Base-by-base conservation (phyloP, 2,888 invertebrate species). In the Agrypnus murinus region DNA sequence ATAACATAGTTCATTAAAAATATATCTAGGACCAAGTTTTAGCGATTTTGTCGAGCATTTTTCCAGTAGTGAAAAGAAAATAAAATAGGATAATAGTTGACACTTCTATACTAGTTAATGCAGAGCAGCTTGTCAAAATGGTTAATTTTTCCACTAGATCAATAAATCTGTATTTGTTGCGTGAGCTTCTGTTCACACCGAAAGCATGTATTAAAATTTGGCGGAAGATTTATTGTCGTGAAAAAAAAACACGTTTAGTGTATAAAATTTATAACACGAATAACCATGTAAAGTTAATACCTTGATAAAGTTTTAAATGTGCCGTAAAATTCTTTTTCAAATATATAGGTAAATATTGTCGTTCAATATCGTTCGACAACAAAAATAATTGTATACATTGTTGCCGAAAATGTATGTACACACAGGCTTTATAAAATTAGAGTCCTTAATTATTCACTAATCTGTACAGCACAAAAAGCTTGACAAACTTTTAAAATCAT, bases 111-210 rank as follows among this genome's bases (percentile, higher is more conserved):
- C 38, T 43, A 43, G 15, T 15, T 43, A 43, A 43, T 43, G 43
- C 15, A 43, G 43, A 12, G 43, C 8, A 7, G 15, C 2, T 15
- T 43, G 43, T 43, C 43, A 43, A 43, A 43, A 43, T 43, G 43
- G 14, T 43, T 43, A 43, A 43, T 43, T 43, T 43, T 43, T 43
- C 43, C 15, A 43, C 43, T 43, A 43, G 43, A 43, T 43, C 43
- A 43, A 43, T 43, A 43, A 43, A 43, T 43, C 14, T 15, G 43
- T 43, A 43, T 43, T 43, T 43, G 43, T 43, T 43, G 43, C 43
- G 43, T 43, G 43, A 43, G 43, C 15, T 43, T 7, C 43, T 43
- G 43, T 43, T 43, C 43, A 43, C 43, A 43, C 15, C 8, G 43
- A 43, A 43, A 43, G 14, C 15, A 15, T 43, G 43, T 15, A 43